Evolutionary conservation across 2,797 vertebrate genomes (phyloP), one percentile per base, ranked within the genome.

Genomic region (Manis pentadactyla): DNA sequence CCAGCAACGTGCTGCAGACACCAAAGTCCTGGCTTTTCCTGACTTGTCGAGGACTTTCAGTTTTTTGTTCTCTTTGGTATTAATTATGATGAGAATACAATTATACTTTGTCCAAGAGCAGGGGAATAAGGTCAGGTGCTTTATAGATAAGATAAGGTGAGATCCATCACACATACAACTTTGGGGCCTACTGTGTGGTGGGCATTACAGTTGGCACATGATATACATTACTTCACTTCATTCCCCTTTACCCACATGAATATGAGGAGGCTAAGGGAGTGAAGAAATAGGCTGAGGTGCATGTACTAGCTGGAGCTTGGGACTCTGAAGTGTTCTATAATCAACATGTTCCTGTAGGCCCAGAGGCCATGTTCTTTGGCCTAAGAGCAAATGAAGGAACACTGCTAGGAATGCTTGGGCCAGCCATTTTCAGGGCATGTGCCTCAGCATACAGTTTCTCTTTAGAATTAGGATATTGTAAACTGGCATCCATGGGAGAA

Each of bases 31-130:
- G 68, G 2, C 17, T 51, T 37, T 71, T 34, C 81, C 53, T 31
- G 42, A 0, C 34, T 83, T 51, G 51, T 57, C 18, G 4, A 89
- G 29, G 27, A 11, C 34, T 69, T 92, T 91, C 53, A 68, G 19
- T 53, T 23, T 46, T 23, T 17, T 63, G 27, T 81, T 77, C 31
- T 55, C 46, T 95, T 85, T 53, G 55, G 82, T 68, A n/a, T 82
- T 85, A 75, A 78, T 59, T 53, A 6, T 1, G 4, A 46, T 55
- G 34, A 92, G 18, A 53, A 14, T n/a, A 11, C n/a, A 46, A 7
- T 34, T 53, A 10, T 27, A n/a, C 61, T 90, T 77, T 68, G 31
- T 77, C 25, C 27, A 66, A 68, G 18, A 8, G 1, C n/a, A 46
- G 8, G 13, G 29, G 25, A 61, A 8, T 34, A 8, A 83, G 71